A percentile compares a stretch with the other conserved stretches of the same genome.
Conservation (phyloP, 2,797 vertebrate species). For the Labroides dimidiatus region DNA sequence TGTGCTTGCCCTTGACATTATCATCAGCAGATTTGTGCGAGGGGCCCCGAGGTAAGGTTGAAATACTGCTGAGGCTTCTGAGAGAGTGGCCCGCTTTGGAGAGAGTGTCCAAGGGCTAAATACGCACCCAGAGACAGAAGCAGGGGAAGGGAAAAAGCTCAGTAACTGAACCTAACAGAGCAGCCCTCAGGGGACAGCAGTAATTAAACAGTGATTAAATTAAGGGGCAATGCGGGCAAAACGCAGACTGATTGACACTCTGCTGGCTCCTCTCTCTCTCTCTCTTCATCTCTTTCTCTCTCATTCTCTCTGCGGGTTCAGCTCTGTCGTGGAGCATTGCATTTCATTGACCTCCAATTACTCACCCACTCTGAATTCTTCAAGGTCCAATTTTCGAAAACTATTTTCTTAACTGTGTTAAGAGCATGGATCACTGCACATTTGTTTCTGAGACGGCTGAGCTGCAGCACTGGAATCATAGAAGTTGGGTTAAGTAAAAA, state of each 20-base stretch:
- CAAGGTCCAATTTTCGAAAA: slow-evolving; percentile 78
- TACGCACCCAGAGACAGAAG: slow-evolving; percentile 60
- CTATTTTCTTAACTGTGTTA: slow-evolving; percentile 75
- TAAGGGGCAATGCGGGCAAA: slow-evolving; percentile 84
- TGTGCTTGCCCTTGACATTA: slow-evolving; percentile 85
- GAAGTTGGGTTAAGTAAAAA: slow-evolving; percentile 25
- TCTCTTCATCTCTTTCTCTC: slow-evolving; percentile 7
- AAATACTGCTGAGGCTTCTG: slow-evolving; percentile 84
- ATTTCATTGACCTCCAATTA: slow-evolving; percentile 83
- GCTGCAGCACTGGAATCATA: slow-evolving; percentile 42
- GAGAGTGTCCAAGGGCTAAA: slow-evolving; percentile 79
- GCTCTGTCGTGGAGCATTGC: slow-evolving; percentile 75
- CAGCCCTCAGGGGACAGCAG: slow-evolving; percentile 79
- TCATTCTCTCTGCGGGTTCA: slow-evolving; percentile 63
- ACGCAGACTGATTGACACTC: slow-evolving; percentile 81
- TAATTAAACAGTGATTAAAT: slow-evolving; percentile 90
- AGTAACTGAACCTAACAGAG: slow-evolving; percentile 79
- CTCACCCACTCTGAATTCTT: slow-evolving; percentile 77
- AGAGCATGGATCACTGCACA: slow-evolving; percentile 70
- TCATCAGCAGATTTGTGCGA: slow-evolving; percentile 80
- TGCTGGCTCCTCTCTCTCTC: slow-evolving; percentile 65
- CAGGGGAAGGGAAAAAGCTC: slow-evolving; percentile 72
- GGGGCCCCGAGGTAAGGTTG: slow-evolving; percentile 79
- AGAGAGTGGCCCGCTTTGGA: slow-evolving; percentile 72
- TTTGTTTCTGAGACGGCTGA: slow-evolving; percentile 56